A percentile compares a stretch with the other conserved stretches of the same genome.
Evolutionary conservation across 2,797 vertebrate species (phyloP).

Genomic region (Morelia viridis): DNA sequence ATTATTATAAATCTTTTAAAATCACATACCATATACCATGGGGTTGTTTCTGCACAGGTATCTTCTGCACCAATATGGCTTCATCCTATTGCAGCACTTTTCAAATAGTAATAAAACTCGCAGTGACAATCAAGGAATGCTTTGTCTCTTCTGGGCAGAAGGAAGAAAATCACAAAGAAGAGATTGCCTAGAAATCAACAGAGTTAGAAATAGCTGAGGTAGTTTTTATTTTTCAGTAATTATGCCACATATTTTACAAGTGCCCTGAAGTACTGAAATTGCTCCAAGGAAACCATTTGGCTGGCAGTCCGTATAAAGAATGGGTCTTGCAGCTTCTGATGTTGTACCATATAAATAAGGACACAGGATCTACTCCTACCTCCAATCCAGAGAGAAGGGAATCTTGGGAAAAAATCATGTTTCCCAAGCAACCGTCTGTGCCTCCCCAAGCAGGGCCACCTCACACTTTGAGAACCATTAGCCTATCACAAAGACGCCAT

Average conservation of each 20-base stretch:
- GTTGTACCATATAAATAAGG: not conserved
- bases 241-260: not conserved
- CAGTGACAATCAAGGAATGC: not conserved
- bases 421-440: not conserved
- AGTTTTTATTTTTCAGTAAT: not conserved
- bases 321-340: too few species aligned
- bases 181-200: not conserved
- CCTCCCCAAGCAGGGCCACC: not conserved
- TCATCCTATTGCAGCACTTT: not conserved
- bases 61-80: not conserved
- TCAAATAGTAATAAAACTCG: not conserved
- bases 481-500: conserved; percentile 15
- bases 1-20: not conserved
- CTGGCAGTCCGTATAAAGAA: not conserved
- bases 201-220: not conserved
- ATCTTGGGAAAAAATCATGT: not conserved
- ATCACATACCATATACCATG: not conserved
- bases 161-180: not conserved
- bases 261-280: not conserved
- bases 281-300: not conserved
- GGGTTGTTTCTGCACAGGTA: too few species aligned
- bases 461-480: conserved; percentile 9
- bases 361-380: not conserved
- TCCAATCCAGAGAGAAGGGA: not conserved
- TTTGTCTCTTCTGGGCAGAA: not conserved